Evolutionary conservation across 2,888 invertebrate genomes (phyloP).

Genomic region (Trisateles emortualis): DNA sequence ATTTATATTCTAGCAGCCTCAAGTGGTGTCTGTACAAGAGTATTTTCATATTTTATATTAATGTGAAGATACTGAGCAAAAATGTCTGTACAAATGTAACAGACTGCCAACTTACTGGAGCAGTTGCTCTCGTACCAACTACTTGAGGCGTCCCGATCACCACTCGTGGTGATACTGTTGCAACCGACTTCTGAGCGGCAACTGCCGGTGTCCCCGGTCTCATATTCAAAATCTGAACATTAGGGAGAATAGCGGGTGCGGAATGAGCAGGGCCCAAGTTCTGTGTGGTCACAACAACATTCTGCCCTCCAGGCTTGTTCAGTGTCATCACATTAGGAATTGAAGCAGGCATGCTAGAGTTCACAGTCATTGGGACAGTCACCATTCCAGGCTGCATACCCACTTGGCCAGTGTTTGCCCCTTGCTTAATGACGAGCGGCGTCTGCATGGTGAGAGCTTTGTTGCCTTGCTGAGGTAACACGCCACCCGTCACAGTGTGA

Average conservation of each 20-base stretch:
- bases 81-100: slow-evolving; percentile 36
- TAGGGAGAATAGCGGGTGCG: slow-evolving; percentile 89
- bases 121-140: slow-evolving; percentile 93
- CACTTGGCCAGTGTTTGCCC: slow-evolving; percentile 67
- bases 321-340: slow-evolving; percentile 89
- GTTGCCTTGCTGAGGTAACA: slow-evolving; percentile 57
- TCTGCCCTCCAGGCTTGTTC: slow-evolving; percentile 86
- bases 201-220: slow-evolving; percentile 90
- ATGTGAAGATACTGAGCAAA: slow-evolving; percentile 49
- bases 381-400: slow-evolving; percentile 86
- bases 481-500: slow-evolving; percentile 81
- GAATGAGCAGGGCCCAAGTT: slow-evolving; percentile 88
- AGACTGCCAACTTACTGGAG: slow-evolving; percentile 88
- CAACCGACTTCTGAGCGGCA: slow-evolving; percentile 91
- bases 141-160: slow-evolving; percentile 94
- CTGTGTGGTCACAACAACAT: slow-evolving; percentile 86
- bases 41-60: slow-evolving; percentile 34
- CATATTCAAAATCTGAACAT: slow-evolving; percentile 95
- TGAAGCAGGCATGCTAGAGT: slow-evolving; percentile 86
- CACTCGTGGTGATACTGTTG: slow-evolving; percentile 92
- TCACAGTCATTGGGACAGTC: slow-evolving; percentile 88
- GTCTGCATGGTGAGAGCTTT: slow-evolving; percentile 77
- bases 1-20: slow-evolving; percentile 49
- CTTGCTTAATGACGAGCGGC: slow-evolving; percentile 81
- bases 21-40: slow-evolving; percentile 52